Percentiles rank a stretch among this genome's conserved stretches.
Conservation (phyloP, 2,797 vertebrate species). For the Sciurus vulgaris region DNA sequence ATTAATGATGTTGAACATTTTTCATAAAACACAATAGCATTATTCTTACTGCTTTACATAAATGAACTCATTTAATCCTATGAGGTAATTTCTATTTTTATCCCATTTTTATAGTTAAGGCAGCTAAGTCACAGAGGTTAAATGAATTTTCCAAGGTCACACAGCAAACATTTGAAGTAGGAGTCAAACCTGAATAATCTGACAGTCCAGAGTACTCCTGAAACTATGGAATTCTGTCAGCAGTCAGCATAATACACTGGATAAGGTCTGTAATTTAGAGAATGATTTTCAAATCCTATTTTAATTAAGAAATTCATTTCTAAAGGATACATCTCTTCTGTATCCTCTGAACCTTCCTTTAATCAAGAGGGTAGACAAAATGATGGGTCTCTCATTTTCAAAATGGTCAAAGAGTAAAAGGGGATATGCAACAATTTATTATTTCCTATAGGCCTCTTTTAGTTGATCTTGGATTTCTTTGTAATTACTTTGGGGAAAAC, state of each 20-base stretch:
- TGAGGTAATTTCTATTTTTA: neutral
- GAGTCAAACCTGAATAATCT: neutral
- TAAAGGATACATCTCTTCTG: neutral
- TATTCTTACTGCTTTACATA: neutral
- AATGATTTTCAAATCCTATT: neutral
- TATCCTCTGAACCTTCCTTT: neutral
- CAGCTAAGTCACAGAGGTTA: slow-evolving; percentile 3
- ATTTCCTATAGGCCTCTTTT: neutral
- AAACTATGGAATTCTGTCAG: neutral
- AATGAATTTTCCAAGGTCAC: neutral
- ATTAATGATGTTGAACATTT: neutral
- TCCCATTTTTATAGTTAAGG: neutral
- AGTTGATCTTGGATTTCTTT: neutral
- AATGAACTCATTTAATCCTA: neutral
- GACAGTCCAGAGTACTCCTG: neutral
- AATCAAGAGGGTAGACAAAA: neutral
- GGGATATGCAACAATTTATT: neutral
- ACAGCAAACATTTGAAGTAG: neutral
- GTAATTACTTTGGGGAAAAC: neutral
- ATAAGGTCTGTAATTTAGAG: neutral
- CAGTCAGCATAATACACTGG: neutral
- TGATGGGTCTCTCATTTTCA: neutral
- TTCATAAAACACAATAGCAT: neutral
- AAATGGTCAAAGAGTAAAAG: neutral
- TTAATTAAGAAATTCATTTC: neutral